Evolutionary conservation across 2,797 vertebrate species (phyloP), one percentile per base, ranked within the genome.

Genomic region (Falco cherrug): DNA sequence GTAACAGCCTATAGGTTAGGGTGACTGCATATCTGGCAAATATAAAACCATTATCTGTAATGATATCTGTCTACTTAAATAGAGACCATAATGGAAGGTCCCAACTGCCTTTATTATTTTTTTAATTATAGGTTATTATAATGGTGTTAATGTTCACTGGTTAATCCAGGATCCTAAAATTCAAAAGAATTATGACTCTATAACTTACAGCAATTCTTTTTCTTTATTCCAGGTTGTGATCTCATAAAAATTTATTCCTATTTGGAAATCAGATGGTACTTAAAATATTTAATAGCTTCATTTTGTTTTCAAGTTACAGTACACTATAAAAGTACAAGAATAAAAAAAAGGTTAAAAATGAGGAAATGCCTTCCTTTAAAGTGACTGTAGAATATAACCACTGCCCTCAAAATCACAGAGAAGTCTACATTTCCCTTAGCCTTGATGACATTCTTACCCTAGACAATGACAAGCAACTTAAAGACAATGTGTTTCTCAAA

Each of bases 51-150:
- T 93, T 93, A 84, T 65, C 77, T 86, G 59, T 82, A 93, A 88
- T 86, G 96, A 81, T 93, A 88, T 88, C 96, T 94, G 93, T 87
- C 96, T 79, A 69, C 93, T 92, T 95, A 91, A 94, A 94, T 61
- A 93, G 21, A 89, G 75, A 87, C 95, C 82, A 45, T 79, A 91
- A 37, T 93, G 95, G 89, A 94, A 92, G 84, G 92, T 85, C 95
- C 95, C 93, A 87, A 92, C 75, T 89, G 84, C 96, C 89, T 95
- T 93, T 84, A 91, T 95, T 93, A 92, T 95, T 87, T 91, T 94
- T 96, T 96, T 96, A 96, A 96, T 96, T 78, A 97, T 82, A 93
- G 96, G 83, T 86, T 97, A 95, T 95, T 90, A 78, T 65, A 67
- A 76, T 28, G 57, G 94, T 95, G 93, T 86, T 89, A 92, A 81